Evolutionary conservation across 2,797 vertebrate genomes (phyloP).

Genomic region (Threskiornis aethiopicus): DNA sequence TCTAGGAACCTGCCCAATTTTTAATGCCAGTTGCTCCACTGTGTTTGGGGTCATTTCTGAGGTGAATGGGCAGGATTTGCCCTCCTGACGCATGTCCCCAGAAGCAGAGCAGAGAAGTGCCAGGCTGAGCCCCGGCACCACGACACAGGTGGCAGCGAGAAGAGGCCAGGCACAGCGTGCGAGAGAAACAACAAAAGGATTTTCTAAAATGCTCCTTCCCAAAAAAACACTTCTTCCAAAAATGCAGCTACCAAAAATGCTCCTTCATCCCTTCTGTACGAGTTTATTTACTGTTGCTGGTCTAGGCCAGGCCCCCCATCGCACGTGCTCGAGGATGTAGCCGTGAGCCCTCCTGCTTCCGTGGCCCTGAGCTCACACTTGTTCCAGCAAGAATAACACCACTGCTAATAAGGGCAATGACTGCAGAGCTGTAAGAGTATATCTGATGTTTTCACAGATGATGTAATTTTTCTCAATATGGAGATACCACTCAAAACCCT

Average conservation of each 20-base stretch:
- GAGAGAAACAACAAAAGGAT: background rate
- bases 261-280: background rate
- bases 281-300: background rate
- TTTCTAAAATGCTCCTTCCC: background rate
- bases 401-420: constrained; percentile 27
- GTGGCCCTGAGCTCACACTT: background rate
- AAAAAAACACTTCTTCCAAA: background rate
- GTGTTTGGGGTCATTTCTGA: background rate
- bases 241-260: background rate
- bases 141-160: accelerated
- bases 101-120: background rate
- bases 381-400: background rate
- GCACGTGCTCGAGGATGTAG: background rate
- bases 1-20: background rate
- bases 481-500: constrained; percentile 23
- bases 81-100: background rate
- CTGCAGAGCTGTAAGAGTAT: background rate
- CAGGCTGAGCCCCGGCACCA: background rate
- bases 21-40: background rate
- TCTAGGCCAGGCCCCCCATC: background rate
- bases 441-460: constrained; percentile 38
- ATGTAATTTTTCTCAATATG: constrained; percentile 44
- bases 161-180: accelerated
- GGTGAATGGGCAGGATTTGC: background rate
- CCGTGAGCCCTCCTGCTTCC: constrained; percentile 1